phyloP scores from a whole-genome alignment of 2,888 invertebrate genomes.

The Busseola fusca region DNA sequence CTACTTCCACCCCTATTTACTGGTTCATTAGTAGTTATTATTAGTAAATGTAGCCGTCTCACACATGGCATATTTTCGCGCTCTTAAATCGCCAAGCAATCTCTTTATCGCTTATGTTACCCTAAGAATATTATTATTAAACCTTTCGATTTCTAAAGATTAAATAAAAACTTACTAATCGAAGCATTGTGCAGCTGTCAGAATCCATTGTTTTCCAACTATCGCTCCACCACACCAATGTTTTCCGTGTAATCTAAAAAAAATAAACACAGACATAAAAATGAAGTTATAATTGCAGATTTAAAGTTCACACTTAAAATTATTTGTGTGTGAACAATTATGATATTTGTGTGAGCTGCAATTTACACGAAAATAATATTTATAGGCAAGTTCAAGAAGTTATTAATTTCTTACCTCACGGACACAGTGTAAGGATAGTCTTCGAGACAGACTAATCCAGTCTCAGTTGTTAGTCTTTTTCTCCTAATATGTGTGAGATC shows the following conservation, averaged over 20 bases:
- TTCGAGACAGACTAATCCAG: conserved; percentile 83
- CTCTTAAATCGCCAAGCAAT: not conserved
- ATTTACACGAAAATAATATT: not conserved
- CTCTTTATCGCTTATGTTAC: conserved; percentile 25
- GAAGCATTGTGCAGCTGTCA: conserved; percentile 85
- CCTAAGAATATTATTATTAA: conserved; percentile 24
- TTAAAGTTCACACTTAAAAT: not conserved
- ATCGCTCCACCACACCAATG: conserved; percentile 87
- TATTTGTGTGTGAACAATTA: not conserved
- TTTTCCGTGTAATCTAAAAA: conserved; percentile 78
- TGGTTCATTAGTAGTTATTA: not conserved
- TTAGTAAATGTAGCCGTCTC: not conserved
- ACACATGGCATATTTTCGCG: not conserved
- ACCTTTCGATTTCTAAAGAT: conserved; percentile 28
- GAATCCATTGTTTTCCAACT: conserved; percentile 78
- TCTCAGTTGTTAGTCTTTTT: conserved; percentile 82
- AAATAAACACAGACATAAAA: conserved; percentile 1
- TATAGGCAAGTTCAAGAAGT: not conserved
- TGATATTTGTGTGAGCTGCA: too few relatives aligned
- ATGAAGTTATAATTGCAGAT: not conserved
- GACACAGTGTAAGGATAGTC: conserved; percentile 86
- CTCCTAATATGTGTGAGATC: conserved; percentile 80
- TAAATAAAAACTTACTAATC: conserved; percentile 80
- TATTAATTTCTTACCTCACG: conserved; percentile 71
- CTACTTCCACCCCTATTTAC: not conserved